phyloP scores from a whole-genome alignment of 2,797 vertebrate species.

The Falco peregrinus region DNA sequence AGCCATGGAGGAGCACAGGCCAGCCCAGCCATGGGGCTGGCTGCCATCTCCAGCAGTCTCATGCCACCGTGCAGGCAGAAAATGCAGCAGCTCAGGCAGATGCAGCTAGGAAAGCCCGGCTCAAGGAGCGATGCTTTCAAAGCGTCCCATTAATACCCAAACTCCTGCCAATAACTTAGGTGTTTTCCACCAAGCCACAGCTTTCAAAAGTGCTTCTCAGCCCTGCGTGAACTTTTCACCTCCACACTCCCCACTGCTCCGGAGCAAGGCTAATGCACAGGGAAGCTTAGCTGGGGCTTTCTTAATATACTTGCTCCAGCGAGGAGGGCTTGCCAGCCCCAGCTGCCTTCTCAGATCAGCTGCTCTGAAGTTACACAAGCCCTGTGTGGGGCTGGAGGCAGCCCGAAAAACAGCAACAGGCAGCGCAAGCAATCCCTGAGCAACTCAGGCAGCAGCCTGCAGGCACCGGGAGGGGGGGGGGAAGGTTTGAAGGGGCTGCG shows the following conservation, averaged over 20 bases:
- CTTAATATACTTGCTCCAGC: background rate
- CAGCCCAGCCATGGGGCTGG: accelerated
- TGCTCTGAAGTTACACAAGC: background rate
- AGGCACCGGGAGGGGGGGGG: background rate
- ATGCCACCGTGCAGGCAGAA: background rate
- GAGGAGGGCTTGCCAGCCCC: background rate
- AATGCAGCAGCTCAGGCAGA: background rate
- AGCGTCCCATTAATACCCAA: background rate
- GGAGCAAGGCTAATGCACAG: background rate
- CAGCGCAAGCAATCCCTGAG: background rate
- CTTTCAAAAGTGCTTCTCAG: background rate
- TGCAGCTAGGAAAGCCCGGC: background rate
- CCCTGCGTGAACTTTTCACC: background rate
- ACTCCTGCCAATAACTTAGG: background rate
- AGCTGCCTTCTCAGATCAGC: background rate
- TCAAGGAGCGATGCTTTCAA: background rate
- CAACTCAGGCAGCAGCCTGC: background rate
- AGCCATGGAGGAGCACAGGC: background rate
- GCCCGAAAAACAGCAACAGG: background rate
- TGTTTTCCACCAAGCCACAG: background rate
- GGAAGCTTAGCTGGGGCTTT: background rate
- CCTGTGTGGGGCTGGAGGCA: background rate
- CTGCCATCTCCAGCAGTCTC: background rate
- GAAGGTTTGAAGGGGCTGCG: background rate
- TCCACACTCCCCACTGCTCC: accelerated